Evolutionary conservation across 2,888 invertebrate genomes (phyloP).

Genomic region (Drosophila multiciliata): DNA sequence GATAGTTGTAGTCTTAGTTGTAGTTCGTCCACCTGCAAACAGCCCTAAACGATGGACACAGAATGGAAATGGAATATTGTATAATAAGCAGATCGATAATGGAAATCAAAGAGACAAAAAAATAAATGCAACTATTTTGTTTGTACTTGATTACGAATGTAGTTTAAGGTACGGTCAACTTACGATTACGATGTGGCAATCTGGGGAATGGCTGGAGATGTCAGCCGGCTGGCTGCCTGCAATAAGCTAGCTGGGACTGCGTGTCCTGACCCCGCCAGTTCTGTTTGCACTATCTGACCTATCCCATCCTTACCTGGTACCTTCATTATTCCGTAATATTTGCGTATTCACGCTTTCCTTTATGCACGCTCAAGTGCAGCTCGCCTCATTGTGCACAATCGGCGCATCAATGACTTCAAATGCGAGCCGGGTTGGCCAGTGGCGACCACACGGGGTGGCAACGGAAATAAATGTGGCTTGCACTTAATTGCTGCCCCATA

Average conservation of each 20-base stretch:
- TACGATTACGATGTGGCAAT: conserved; percentile 38
- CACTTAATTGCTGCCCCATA: conserved; percentile 47
- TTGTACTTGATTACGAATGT: conserved; percentile 64
- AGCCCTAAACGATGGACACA: conserved; percentile 33
- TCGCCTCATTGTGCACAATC: conserved; percentile 35
- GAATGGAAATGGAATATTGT: conserved; percentile 43
- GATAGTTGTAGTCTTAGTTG: conserved; percentile 30
- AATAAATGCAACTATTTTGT: conserved; percentile 59
- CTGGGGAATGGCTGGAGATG: conserved; percentile 19
- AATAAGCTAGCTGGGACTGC: conserved; percentile 9
- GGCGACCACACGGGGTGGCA: not conserved
- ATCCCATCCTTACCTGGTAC: not conserved
- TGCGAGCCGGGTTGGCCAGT: not conserved
- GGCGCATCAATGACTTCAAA: conserved; percentile 43
- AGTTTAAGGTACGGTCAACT: conserved; percentile 44
- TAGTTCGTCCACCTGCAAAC: conserved; percentile 25
- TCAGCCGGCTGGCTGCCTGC: not conserved
- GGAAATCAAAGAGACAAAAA: conserved; percentile 8
- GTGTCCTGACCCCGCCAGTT: not conserved
- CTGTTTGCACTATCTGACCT: not conserved
- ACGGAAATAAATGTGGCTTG: conserved; percentile 17
- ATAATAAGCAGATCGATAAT: conserved; percentile 51
- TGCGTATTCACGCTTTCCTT: conserved; percentile 66
- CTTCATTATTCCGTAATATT: conserved; percentile 63
- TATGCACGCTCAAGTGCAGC: conserved; percentile 55